phyloP scores from a whole-genome alignment of 2,797 vertebrate genomes.

The Caiman crocodilus region DNA sequence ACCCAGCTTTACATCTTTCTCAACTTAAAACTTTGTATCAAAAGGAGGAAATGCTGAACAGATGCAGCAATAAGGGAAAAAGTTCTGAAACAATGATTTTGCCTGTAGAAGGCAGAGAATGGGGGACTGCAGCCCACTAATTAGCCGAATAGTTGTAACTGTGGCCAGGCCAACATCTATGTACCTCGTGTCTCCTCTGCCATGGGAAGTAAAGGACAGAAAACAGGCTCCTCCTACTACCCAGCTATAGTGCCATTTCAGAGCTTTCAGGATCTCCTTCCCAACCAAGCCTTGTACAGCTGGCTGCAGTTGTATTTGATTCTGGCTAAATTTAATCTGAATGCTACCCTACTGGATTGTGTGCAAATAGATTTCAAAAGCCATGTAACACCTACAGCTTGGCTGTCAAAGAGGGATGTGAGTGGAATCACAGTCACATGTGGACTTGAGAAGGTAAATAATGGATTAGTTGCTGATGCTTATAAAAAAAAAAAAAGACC shows the following conservation, averaged over 20 bases:
- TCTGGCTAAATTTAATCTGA: not conserved
- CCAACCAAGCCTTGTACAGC: slow-evolving; percentile 1
- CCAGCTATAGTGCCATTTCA: not conserved
- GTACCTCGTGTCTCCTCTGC: not conserved
- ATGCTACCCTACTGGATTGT: not conserved
- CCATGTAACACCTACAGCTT: not conserved
- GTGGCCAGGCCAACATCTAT: not conserved
- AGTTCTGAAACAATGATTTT: slow-evolving; percentile 33
- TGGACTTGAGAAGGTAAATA: not conserved
- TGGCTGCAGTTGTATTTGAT: not conserved
- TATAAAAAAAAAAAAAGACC: not conserved
- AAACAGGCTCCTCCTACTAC: not conserved
- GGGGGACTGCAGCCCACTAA: not conserved
- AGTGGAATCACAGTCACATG: not conserved
- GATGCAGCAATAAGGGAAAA: slow-evolving; percentile 44
- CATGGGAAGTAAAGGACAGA: not conserved
- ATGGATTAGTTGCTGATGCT: not conserved
- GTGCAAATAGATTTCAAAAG: not conserved
- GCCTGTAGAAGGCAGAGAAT: not conserved
- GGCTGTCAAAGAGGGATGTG: not conserved
- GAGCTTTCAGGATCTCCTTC: not conserved
- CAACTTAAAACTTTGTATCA: slow-evolving; percentile 7
- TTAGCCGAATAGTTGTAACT: not conserved
- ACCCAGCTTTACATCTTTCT: not conserved
- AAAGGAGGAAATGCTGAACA: slow-evolving; percentile 8